Evolutionary conservation across 1,140 invertebrate genomes (phyloP), one percentile per base, ranked within the genome.

Genomic region (Drosophila micromelanica): DNA sequence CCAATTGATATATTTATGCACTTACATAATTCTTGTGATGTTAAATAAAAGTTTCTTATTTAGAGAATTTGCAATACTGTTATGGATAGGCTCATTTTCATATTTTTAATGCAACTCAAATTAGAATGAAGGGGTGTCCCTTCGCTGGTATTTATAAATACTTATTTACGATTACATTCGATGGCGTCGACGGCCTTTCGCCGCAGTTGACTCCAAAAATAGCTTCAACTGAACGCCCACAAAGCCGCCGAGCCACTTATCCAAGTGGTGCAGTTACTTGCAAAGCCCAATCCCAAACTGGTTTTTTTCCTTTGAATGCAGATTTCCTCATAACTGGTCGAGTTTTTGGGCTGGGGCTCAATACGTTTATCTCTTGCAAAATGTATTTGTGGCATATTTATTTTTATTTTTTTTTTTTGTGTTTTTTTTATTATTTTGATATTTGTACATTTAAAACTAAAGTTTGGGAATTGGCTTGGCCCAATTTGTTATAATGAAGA

Each of bases 271-370:
- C 56, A 72, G 15, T 56, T 51, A 32, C 23, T 35, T 38, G 20
- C 46, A 37, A 52, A 23, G 46, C 59, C 48, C 37, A 64, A 73
- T 20, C 73, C 55, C 46, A 82, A 84, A 82, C 72, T 79, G 80
- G 80, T 82, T 82, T 69, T 17, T 35, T 37, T 40, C 43, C 20
- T 40, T 59, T 52, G 52, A 55, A 80, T 70, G 74, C 79, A 78
- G 60, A 80, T 81, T 81, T 80, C 78, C 48, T 70, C 73, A 81
- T 65, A 77, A 80, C 68, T 73, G 69, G 74, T 74, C 56, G 70
- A 46, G 49, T 32, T 62, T 62, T 64, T 65, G 67, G 60, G 60
- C 65, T 70, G 59, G 38, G 9, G 15, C 76, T 57, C 56, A 73
- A 52, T 76, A 46, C 57, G 45, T 46, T 57, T n/a, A 51, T 20